Evolutionary conservation across 2,888 invertebrate genomes (phyloP).

Genomic region (Petrolisthes cinctipes): DNA sequence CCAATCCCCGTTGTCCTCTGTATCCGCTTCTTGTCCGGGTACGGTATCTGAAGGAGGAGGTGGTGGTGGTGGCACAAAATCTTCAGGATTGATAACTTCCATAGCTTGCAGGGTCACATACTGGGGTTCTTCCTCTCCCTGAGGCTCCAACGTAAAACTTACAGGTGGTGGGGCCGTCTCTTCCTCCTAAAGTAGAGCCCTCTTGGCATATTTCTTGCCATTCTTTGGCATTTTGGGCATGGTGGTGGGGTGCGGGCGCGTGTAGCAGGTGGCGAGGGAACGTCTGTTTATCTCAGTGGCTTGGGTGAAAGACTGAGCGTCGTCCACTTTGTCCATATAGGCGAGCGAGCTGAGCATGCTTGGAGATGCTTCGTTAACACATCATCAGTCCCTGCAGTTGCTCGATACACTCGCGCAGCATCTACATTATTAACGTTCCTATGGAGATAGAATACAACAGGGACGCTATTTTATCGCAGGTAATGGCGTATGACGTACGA

Average conservation of each 20-base stretch:
- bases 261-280: too few species aligned
- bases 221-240: background rate
- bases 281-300: background rate
- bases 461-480: background rate
- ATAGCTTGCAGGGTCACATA: background rate
- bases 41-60: conserved; percentile 11
- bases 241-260: background rate
- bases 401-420: background rate
- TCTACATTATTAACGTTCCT: background rate
- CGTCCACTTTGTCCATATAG: background rate
- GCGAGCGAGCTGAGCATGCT: background rate
- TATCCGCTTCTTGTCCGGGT: conserved; percentile 23
- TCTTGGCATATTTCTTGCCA: background rate
- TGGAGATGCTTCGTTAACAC: too few species aligned
- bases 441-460: background rate
- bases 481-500: background rate
- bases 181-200: background rate
- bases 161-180: background rate
- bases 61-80: conserved; percentile 24
- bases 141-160: conserved; percentile 27
- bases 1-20: conserved; percentile 26
- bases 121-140: conserved; percentile 4
- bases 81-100: too few species aligned
- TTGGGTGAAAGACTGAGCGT: background rate
- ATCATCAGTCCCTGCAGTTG: too few species aligned